Conservation (phyloP, 92 coral and sea anemone species). For the Epizoanthus rinbou region DNA sequence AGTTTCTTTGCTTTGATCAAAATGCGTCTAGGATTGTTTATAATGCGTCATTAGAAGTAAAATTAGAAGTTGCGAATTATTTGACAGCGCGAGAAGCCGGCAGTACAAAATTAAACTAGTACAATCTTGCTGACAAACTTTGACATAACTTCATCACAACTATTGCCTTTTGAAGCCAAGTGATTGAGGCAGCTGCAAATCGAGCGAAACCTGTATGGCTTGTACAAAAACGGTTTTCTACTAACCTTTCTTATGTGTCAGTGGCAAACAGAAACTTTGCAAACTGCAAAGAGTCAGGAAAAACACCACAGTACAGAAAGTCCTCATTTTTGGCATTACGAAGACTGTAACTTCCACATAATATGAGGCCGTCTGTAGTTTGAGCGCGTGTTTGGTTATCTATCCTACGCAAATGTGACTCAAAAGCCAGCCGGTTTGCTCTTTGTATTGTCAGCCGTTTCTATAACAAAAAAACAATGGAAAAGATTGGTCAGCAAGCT, state of each 20-base stretch:
- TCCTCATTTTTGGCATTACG: slow-evolving; percentile 7
- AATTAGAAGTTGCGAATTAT: background rate
- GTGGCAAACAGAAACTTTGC: slow-evolving; percentile 25
- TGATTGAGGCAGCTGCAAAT: background rate
- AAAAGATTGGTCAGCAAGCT: slow-evolving; percentile 15
- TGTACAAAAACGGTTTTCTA: background rate
- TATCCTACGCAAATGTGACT: slow-evolving; percentile 6
- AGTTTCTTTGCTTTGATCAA: no score
- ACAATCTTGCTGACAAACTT: background rate
- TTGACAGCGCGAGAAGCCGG: background rate
- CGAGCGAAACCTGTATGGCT: background rate
- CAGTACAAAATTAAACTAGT: background rate
- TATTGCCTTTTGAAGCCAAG: background rate
- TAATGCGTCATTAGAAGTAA: background rate
- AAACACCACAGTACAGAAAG: background rate
- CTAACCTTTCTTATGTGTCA: slow-evolving; percentile 28
- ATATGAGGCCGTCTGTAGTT: background rate
- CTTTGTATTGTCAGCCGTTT: slow-evolving; percentile 13
- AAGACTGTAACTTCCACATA: background rate
- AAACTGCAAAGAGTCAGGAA: background rate
- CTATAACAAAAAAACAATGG: slow-evolving; percentile 35
- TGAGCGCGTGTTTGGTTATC: background rate
- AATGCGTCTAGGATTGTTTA: background rate
- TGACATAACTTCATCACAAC: background rate
- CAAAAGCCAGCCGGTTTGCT: slow-evolving; percentile 29